Evolutionary conservation across 2,797 vertebrate species (phyloP), one percentile per base, ranked within the genome.

Genomic region (Iguana delicatissima): DNA sequence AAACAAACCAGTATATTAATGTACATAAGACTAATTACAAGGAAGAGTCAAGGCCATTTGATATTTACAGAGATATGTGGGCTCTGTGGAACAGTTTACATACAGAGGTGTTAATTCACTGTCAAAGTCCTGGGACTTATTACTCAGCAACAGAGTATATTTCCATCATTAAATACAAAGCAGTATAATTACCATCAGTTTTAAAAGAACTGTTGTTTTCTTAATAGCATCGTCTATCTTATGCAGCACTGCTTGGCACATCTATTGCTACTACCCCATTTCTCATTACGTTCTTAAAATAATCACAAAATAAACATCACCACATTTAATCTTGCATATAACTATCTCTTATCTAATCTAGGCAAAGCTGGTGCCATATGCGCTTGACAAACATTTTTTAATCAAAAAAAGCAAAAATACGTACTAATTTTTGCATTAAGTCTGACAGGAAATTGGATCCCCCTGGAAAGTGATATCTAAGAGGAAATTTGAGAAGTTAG

Each of bases 401-500:
- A 90, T 5, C 18, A 4, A 62, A 62, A 62, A 94, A 95, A 92
- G 95, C 0, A 59, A n/a, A 59, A 14, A n/a, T 35, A 38, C 12
- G 35, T 22, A 26, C 72, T 79, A 86, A 88, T 96, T 94, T 97
- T 95, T 95, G 92, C 74, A 94, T 97, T 97, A 97, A 96, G 96
- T 92, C 95, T 95, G 97, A 97, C 97, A 98, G 97, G 98, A 98
- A 98, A 97, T 95, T 95, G 95, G 94, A 97, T 94, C 95, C 94
- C 80, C 16, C 90, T 73, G 92, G 97, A 95, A 97, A 96, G 94
- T 79, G 97, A 98, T 97, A 96, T 94, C 95, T 94, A 84, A 32
- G 91, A 69, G 92, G 97, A 97, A 97, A 98, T 95, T 91, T 90
- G 96, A 97, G 95, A 82, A 85, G 90, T 89, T 90, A 93, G 96